Evolutionary conservation across 2,888 invertebrate genomes (phyloP).

Genomic region (Melangyna quadrimaculata): DNA sequence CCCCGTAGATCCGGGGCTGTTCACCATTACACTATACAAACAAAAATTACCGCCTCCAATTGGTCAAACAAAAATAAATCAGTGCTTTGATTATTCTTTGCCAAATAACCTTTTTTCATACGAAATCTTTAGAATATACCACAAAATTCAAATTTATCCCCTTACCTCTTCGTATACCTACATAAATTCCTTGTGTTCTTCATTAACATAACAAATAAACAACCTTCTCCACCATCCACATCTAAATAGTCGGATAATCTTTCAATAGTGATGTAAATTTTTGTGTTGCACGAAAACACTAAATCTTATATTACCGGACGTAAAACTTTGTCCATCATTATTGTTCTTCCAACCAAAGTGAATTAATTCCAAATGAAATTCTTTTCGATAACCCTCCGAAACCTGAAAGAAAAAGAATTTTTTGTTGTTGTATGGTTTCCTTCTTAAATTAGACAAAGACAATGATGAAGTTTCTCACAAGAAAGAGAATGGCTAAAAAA

Average conservation of each 20-base stretch:
- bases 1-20: no score
- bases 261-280: conserved; percentile 21
- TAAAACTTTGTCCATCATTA: conserved; percentile 11
- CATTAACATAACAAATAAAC: conserved; percentile 2
- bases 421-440: neutral
- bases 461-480: conserved; percentile 19
- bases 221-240: neutral
- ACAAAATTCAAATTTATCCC: neutral
- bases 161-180: no score
- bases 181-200: neutral
- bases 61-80: neutral
- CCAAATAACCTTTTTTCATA: neutral
- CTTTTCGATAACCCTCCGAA: neutral
- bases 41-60: neutral
- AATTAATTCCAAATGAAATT: conserved; percentile 37
- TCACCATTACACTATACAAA: no score
- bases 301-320: neutral
- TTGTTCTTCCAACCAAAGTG: conserved; percentile 10
- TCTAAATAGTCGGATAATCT: conserved; percentile 10
- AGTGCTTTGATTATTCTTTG: neutral
- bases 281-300: conserved; percentile 12
- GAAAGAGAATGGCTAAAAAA: conserved; percentile 8
- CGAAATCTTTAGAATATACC: neutral
- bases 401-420: neutral
- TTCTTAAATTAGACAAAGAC: conserved; percentile 33